Evolutionary conservation across 2,113 vertebrate genomes (phyloP).

Genomic region (Forbesichthys papilliferus): DNA sequence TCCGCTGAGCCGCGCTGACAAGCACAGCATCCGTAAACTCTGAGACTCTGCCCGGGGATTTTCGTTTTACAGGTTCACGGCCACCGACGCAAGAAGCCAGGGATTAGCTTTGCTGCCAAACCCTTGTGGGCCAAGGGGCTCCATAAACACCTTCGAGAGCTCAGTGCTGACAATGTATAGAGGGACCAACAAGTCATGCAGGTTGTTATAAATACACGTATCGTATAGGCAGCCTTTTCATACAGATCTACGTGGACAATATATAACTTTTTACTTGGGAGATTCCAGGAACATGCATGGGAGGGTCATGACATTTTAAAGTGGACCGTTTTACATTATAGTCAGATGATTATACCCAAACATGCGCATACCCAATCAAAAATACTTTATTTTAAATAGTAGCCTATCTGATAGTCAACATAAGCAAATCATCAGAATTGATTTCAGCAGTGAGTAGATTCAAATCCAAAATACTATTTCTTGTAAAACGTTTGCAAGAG

Average conservation of each 20-base stretch:
- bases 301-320: too few relatives aligned
- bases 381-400: too few relatives aligned
- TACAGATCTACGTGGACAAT: too few relatives aligned
- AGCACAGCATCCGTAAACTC: background rate
- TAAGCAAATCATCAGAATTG: background rate
- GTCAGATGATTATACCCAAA: too few relatives aligned
- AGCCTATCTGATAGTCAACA: background rate
- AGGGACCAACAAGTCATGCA: background rate
- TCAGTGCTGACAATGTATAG: constrained; percentile 13
- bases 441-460: too few relatives aligned
- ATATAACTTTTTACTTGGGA: too few relatives aligned
- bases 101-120: constrained; percentile 25
- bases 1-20: constrained; percentile 13
- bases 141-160: background rate
- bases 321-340: too few relatives aligned
- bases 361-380: too few relatives aligned
- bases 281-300: too few relatives aligned
- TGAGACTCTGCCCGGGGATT: background rate
- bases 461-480: too few relatives aligned
- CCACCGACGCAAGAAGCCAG: background rate
- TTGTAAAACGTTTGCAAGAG: constrained; percentile 5
- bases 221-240: background rate
- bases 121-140: constrained; percentile 14
- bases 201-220: background rate
- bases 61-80: constrained; percentile 20